Base-by-base conservation (phyloP, 2,888 invertebrate genomes). In the Mythimna vitellina region DNA sequence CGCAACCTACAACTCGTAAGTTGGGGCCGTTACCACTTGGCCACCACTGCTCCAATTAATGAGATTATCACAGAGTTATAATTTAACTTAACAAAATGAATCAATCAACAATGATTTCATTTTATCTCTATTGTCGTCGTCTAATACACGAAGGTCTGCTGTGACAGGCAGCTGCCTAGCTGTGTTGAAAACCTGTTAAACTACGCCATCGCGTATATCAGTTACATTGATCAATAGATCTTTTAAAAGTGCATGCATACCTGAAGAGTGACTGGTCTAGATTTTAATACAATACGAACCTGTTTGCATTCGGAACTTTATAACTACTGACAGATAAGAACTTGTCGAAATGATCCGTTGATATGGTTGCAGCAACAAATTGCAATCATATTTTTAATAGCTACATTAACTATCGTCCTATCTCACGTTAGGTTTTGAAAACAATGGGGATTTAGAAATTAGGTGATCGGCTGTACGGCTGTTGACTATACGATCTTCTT, bases 221-320 rank as follows among this genome's bases (percentile, higher is more conserved):
- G 42, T 80, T 17, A 53, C 53, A 74, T 76, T 56, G 25, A 66
- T 73, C 53, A 54, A 65, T 70, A 78, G 53, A 65, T 70, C 57
- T 54, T 78, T 29, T 65, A 70, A 78, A 82, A 78, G 35, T 62
- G 62, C 70, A 65, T 61, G 56, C 70, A 78, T 65, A 70, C 65
- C 65, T 51, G 20, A 71, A 51, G 35, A 71, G 54, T 78, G 60
- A 70, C 83, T 72, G 14, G 83, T 57, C 61, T 58, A 67, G 57
- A 53, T 54, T n/a, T 29, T 12, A 62, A 46, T 49, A 81, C 51
- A 70, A 70, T 51, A n/a, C 42, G 10, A 83, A 79, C 83, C 83
- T 73, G 80, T 80, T 79, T 64, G 61, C 1, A 65, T 53, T 61
- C 4, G 29, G 60, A 67, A n/a, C 8, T 58, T 65, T 70, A 29